Base-by-base conservation (phyloP, 2,113 vertebrate species). In the Leptodactylus fuscus region DNA sequence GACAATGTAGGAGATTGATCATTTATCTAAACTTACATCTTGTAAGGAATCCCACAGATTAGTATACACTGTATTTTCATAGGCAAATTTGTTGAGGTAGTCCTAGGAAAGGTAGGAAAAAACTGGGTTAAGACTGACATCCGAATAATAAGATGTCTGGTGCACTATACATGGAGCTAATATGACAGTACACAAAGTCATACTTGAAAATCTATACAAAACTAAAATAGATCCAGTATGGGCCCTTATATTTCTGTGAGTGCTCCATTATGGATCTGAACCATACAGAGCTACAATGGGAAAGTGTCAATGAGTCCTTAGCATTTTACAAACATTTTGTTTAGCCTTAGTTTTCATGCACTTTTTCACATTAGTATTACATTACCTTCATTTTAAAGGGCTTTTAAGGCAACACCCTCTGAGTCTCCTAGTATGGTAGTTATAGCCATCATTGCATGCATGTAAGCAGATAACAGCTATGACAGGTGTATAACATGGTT, bases 1-100 rank as follows among this genome's bases (percentile, higher is more conserved):
- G n/a, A n/a, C n/a, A 44, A 13, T 48, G 8, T 48, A 10, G 13
- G 46, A 48, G 46, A 60, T 27, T 3, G 22, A 60, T 2, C 15
- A 32, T 36, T 18, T 34, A 34, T 34, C 32, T 34, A 18, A 67
- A 67, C 65, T 69, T 69, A 69, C 65, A 4, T 24, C 65, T 69
- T 69, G 95, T 86, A 99, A 91, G 79, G 98, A 95, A 1, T 79
- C 0, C 97, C 97, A 99, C 55, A 99, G 94, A 88, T 99, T 92
- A 5, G 3, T 6, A 62, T 96, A 96, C 29, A 94, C 1, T 0
- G 97, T 97, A 93, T 96, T 98, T 0, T 0, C 0, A 0, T 96
- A 98, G 20, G 89, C 41, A 0, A 94, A 98, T 27, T 87, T 11
- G 0, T 94, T 91, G 24, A 99, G 92, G 87, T 98, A 98, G 6